Evolutionary conservation across 1,140 invertebrate species (phyloP), one percentile per base, ranked within the genome.

Genomic region (Drosophila pseudoananassae): DNA sequence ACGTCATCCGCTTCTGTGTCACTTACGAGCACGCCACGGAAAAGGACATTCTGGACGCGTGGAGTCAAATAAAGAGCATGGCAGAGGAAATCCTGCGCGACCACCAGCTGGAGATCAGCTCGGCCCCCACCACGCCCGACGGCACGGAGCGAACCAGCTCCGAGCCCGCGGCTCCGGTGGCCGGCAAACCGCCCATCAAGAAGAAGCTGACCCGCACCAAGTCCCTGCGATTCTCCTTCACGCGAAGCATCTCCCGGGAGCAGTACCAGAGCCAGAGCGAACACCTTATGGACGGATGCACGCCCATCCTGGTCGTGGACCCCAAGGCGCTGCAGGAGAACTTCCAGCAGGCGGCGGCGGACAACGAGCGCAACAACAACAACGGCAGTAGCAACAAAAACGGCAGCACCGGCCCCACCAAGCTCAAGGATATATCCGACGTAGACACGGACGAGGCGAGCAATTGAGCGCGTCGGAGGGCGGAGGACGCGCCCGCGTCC

Each of bases 1-100:
- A 96, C 88, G 93, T 94, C 2, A 96, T 99, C 69, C 93, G 97
- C 46, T 97, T 98, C 91, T 98, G 96, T 84, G 95, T 98, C 0
- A 96, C 96, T 38, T 93, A 95, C 10, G 96, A 98, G 90, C 94
- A 96, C 78, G 96, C 97, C 4, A 94, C 90, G 0, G 95, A 97
- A 29, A 93, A 94, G 2, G 95, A 98, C 81, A 95, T 98, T 20
- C 93, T 95, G n/a, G 94, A 95, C 63, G 97, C 97, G 0, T 96
- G 96, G 94, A 92, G 93, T 15, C 93, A 96, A 23, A 97, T 98
- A 27, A 93, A 93, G 20, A 92, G 94, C 50, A 94, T 95, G 56
- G 95, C 96, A 0, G 93, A 93, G 0, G 95, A 97, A 43, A 92
- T 97, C 0, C 77, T 96, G 15, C 91, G 93, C 29, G 91, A 93